Evolutionary conservation across 1,140 invertebrate species (phyloP).

Genomic region (Dryas iulia): DNA sequence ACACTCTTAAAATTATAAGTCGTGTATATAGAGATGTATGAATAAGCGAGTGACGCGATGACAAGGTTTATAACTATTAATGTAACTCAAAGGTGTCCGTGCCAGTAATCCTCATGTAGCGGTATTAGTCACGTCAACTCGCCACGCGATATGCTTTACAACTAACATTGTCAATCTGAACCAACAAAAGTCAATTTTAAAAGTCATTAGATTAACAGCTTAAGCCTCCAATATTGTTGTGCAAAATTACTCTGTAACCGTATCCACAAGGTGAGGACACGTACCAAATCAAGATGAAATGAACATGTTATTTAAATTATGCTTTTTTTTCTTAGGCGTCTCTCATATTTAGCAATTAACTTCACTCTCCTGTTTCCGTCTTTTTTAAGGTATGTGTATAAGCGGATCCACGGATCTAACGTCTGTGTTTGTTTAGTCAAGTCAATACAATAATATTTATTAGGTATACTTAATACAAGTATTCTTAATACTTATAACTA

Average conservation of each 20-base stretch:
- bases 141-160: conserved; percentile 48
- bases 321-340: not conserved
- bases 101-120: conserved; percentile 51
- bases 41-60: conserved; percentile 52
- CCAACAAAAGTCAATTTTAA: conserved; percentile 68
- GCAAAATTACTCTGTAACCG: conserved; percentile 32
- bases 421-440: too few relatives aligned
- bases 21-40: conserved; percentile 55
- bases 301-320: not conserved
- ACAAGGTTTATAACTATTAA: conserved; percentile 59
- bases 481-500: too few relatives aligned
- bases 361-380: too few relatives aligned
- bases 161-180: conserved; percentile 43
- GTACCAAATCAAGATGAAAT: not conserved
- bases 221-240: conserved; percentile 44
- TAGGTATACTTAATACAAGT: too few relatives aligned
- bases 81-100: conserved; percentile 57
- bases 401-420: too few relatives aligned
- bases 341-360: too few relatives aligned
- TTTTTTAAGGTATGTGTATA: too few relatives aligned
- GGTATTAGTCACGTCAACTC: conserved; percentile 51
- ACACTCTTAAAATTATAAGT: conserved; percentile 23
- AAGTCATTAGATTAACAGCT: conserved; percentile 62
- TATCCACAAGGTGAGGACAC: conserved; percentile 3
- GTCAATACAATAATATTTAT: too few relatives aligned